Percentiles rank a stretch among this genome's conserved stretches.
These are phyloP conservation scores for Pogonognathellus flavescens DNA, from an alignment of 1,140 invertebrate species.

Conservation along the genomic window DNA sequence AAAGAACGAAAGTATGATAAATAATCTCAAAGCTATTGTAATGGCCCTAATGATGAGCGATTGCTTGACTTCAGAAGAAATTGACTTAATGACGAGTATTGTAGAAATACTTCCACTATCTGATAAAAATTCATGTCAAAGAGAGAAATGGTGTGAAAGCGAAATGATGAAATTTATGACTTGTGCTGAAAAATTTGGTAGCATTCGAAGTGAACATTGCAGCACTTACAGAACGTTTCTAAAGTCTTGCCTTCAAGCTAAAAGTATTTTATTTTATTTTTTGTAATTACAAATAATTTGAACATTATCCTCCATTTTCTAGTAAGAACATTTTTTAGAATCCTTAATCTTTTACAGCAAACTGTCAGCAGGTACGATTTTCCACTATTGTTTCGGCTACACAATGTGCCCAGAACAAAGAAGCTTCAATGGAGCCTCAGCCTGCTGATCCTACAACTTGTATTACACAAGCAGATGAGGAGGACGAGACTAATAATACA, in stretches of 20 bases:
- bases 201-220: conserved; percentile 1
- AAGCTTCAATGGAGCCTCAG: no score
- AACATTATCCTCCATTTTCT: neutral
- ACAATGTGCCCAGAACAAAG: neutral
- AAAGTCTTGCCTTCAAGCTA: conserved; percentile 39
- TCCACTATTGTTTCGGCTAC: neutral
- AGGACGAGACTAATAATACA: neutral
- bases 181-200: conserved; percentile 16
- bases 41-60: conserved; percentile 7
- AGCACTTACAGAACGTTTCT: neutral
- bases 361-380: neutral
- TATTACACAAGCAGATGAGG: neutral
- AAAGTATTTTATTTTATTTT: conserved; percentile 12
- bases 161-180: conserved; percentile 48
- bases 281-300: neutral
- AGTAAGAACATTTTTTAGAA: neutral
- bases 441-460: no score
- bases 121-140: neutral
- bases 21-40: conserved; percentile 47
- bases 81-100: neutral
- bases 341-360: neutral
- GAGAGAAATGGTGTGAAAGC: conserved; percentile 27
- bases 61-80: neutral
- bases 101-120: neutral
- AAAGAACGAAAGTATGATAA: neutral